Base-by-base conservation (phyloP, 2,113 vertebrate species). In the Hyaena hyaena region DNA sequence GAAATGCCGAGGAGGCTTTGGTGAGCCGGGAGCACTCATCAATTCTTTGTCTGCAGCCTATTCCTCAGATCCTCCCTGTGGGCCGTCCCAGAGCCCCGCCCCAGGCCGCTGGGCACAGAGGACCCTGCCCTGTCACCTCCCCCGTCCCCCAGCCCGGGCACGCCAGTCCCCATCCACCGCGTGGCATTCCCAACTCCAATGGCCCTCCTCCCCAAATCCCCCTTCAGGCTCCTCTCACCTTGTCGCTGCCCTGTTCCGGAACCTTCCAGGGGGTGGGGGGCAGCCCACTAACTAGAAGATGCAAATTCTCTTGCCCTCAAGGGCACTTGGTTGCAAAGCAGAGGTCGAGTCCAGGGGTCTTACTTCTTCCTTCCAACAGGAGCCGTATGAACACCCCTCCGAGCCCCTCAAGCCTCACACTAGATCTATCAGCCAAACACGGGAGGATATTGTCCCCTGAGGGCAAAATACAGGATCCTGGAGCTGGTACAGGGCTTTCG, bases 1-100 rank as follows among this genome's bases (percentile, higher is more conserved):
- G 97, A 98, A 95, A 97, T 96, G 86, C 82, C 50, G 2, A 15
- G 88, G 66, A 96, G 71, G 93, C 93, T 84, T 90, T 39, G 68
- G 90, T 83, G 55, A 95, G 97, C 92, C 87, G 16, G 0, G 7
- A 73, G 88, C 81, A 45, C 76, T 35, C 93, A 87, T 94, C 96
- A 16, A 2, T 48, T 66, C 92, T 96, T 80, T 86, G 93, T 96
- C 91, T 87, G 89, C 85, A 45, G 43, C 4, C 31, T 28, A 6
- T 15, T 93, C 73, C 87, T 97, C 63, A 33, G 92, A 79, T 68
- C 93, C 77, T 92, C 88, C 58, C 77, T 84, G 69, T 5, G 45
- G 15, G 4, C 35, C 12, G 12, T 33, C 26, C 58, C 88, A 79
- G 66, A 87, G 77, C 81, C 95, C 71, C 14, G 0, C 50, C 68